A percentile compares a stretch with the other conserved stretches of the same genome.
These are phyloP conservation scores for Acleris holmiana DNA, from an alignment of 2,888 invertebrate genomes.

Conservation along the genomic window DNA sequence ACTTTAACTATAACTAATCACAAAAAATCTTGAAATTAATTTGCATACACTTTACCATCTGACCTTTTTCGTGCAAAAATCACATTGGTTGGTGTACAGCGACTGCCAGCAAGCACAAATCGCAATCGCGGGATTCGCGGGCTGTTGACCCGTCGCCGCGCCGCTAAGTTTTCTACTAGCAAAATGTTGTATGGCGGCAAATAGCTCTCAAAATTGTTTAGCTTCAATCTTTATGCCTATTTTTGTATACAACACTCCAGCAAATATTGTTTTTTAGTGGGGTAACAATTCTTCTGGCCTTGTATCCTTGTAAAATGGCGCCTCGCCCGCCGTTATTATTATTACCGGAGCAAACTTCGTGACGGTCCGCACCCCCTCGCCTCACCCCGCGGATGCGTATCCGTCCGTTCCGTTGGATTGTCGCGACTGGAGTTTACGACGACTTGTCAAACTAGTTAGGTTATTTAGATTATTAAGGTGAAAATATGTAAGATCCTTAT, in stretches of 20 bases:
- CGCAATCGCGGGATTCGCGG: slow-evolving; percentile 51
- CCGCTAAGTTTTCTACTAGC: slow-evolving; percentile 60
- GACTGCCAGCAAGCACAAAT: slow-evolving; percentile 58
- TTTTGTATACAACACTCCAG: slow-evolving; percentile 40
- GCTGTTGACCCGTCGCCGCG: slow-evolving; percentile 77
- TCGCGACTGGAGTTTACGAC: slow-evolving; percentile 77
- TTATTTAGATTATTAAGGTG: slow-evolving; percentile 65
- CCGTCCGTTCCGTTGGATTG: slow-evolving; percentile 64
- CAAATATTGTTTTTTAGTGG: slow-evolving; percentile 57
- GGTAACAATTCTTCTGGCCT: slow-evolving; percentile 75
- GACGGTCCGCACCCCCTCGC: slow-evolving; percentile 74
- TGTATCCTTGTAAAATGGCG: slow-evolving; percentile 84
- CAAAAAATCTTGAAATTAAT: slow-evolving; percentile 8
- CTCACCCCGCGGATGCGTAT: slow-evolving; percentile 81
- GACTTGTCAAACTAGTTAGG: slow-evolving; percentile 83
- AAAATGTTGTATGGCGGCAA: slow-evolving; percentile 54
- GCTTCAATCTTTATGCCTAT: slow-evolving; percentile 36
- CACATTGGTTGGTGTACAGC: slow-evolving; percentile 58
- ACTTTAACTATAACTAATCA: background rate
- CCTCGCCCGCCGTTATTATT: slow-evolving; percentile 76
- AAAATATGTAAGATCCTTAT: slow-evolving; percentile 58
- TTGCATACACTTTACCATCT: slow-evolving; percentile 30
- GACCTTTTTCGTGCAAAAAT: slow-evolving; percentile 56
- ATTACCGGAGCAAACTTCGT: slow-evolving; percentile 83
- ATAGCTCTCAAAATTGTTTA: slow-evolving; percentile 52